Percentiles rank a stretch among this genome's conserved stretches.
These are phyloP conservation scores for Lepidocolaptes lacrymiger DNA, from an alignment of 2,797 vertebrate genomes.

Conservation along the genomic window DNA sequence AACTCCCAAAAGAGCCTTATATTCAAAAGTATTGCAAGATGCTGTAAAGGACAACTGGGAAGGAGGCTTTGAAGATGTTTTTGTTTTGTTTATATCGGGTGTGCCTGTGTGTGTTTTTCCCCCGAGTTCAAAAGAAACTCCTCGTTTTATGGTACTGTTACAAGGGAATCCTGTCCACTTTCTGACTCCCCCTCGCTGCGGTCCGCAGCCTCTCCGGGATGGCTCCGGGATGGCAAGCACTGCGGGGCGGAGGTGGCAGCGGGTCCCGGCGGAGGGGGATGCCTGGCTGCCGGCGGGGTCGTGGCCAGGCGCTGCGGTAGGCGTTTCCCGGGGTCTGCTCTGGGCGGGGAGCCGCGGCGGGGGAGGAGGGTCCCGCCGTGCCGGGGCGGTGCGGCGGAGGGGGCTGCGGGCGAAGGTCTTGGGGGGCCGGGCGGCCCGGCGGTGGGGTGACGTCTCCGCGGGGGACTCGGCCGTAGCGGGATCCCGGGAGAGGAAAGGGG, in stretches of 20 bases:
- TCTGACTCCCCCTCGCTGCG: not conserved
- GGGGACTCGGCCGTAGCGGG: not conserved
- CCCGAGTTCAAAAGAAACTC: not conserved
- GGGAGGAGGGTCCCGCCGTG: not conserved
- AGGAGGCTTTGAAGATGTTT: not conserved
- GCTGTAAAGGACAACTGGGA: not conserved
- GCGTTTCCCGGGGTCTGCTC: conserved; percentile 10
- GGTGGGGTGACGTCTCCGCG: not conserved
- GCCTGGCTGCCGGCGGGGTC: not conserved
- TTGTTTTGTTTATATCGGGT: not conserved
- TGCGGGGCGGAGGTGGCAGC: not conserved
- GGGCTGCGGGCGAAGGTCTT: not conserved
- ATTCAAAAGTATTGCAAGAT: not conserved
- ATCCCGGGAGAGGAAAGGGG: not conserved
- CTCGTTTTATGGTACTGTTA: not conserved
- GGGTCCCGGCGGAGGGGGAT: not conserved
- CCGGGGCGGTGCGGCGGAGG: not conserved
- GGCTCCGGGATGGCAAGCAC: not conserved
- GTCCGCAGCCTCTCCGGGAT: not conserved
- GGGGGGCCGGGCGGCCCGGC: not conserved
- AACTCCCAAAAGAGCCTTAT: not conserved
- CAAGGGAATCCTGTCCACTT: not conserved
- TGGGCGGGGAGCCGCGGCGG: conserved; percentile 6
- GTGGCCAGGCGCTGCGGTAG: not conserved
- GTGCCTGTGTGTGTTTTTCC: no score